Percentiles rank a stretch among this genome's conserved stretches.
These are phyloP conservation scores for Vanessa tameamea DNA, from an alignment of 1,140 invertebrate genomes.

Conservation along the genomic window DNA sequence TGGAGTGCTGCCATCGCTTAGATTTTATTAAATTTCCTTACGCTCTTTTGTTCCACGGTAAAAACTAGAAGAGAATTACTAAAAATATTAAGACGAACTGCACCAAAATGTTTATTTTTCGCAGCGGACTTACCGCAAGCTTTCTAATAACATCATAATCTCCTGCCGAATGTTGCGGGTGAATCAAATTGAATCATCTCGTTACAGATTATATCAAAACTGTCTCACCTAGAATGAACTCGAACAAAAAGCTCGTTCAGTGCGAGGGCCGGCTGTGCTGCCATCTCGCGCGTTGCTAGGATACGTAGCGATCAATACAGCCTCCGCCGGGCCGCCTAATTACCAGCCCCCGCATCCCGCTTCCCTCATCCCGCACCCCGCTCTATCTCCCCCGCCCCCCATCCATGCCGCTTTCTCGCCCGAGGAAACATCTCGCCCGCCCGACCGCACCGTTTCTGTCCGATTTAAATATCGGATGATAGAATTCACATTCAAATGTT, in stretches of 20 bases:
- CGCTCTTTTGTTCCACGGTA: slow-evolving; percentile 38
- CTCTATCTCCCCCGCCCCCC: slow-evolving; percentile 24
- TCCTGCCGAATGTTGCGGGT: slow-evolving; percentile 44
- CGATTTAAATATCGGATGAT: slow-evolving; percentile 80
- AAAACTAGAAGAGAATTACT: slow-evolving; percentile 32
- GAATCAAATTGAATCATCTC: slow-evolving; percentile 71
- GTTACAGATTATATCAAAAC: slow-evolving; percentile 71
- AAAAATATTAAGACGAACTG: slow-evolving; percentile 29
- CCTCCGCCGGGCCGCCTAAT: slow-evolving; percentile 79
- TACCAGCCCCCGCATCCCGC: slow-evolving; percentile 53
- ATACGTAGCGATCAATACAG: slow-evolving; percentile 77
- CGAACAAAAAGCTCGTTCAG: slow-evolving; percentile 69
- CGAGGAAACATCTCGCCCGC: slow-evolving; percentile 52
- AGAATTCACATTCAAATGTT: slow-evolving; percentile 78
- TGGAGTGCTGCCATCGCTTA: slow-evolving; percentile 44
- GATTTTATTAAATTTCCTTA: slow-evolving; percentile 50
- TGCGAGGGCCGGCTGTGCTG: slow-evolving; percentile 66
- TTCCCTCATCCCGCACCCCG: slow-evolving; percentile 32
- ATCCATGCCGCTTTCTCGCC: slow-evolving; percentile 44
- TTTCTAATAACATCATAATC: slow-evolving; percentile 52
- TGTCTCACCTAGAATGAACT: slow-evolving; percentile 68
- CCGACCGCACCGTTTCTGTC: slow-evolving; percentile 58
- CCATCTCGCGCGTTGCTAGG: slow-evolving; percentile 78
- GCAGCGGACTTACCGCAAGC: neutral
- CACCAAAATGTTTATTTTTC: neutral